Conservation (phyloP, 1,140 invertebrate genomes). For the Oncopeltus fasciatus region DNA sequence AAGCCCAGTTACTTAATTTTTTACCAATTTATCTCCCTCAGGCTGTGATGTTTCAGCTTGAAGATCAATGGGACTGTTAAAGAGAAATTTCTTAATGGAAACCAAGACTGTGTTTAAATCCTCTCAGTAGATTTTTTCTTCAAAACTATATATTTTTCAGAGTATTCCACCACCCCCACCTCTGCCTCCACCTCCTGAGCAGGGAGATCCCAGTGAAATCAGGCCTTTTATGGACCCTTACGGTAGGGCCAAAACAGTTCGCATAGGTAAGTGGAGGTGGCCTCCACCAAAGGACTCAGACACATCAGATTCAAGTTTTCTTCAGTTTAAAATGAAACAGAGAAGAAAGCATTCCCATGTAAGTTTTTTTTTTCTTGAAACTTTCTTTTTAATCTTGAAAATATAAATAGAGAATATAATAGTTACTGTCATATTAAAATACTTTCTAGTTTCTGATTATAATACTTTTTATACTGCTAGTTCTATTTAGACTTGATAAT, state of each 20-base stretch:
- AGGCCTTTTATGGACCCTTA: slow-evolving; percentile 78
- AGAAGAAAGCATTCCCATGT: slow-evolving; percentile 38
- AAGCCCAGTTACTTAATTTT: no score
- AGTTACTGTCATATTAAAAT: background rate
- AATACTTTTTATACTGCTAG: no score
- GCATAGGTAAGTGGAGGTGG: slow-evolving; percentile 94
- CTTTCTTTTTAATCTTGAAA: background rate
- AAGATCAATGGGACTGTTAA: no score
- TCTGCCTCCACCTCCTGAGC: slow-evolving; percentile 65
- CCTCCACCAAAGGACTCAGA: slow-evolving; percentile 72
- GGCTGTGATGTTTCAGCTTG: no score
- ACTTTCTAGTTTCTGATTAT: no score
- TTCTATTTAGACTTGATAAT: no score
- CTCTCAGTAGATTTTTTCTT: no score
- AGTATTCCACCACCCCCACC: slow-evolving; percentile 61
- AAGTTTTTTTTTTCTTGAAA: background rate
- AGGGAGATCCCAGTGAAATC: slow-evolving; percentile 58
- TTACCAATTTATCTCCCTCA: no score
- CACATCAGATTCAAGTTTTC: slow-evolving; percentile 58
- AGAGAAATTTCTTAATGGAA: no score
- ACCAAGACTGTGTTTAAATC: no score
- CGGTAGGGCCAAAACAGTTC: slow-evolving; percentile 81
- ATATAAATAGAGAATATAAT: background rate
- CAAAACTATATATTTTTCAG: no score
- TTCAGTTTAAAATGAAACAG: slow-evolving; percentile 77